Percentiles rank a stretch among this genome's conserved stretches.
These are phyloP conservation scores for Hippocampus mohnikei DNA, from an alignment of 2,113 vertebrate genomes.

Conservation along the genomic window DNA sequence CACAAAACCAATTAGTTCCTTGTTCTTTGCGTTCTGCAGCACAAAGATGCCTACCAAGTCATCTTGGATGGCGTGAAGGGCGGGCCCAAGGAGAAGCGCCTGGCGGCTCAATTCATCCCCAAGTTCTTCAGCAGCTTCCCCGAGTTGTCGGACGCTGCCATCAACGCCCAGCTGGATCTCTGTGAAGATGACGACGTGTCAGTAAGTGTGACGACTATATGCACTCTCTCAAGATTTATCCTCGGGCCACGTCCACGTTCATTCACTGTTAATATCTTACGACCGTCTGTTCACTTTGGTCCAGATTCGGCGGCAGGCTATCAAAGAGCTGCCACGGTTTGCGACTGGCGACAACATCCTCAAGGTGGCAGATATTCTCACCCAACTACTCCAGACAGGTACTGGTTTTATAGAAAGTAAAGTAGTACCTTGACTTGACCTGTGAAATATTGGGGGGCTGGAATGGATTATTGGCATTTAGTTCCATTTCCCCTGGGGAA, in stretches of 20 bases:
- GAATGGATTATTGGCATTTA: too few species aligned
- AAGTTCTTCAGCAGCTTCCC: slow-evolving; percentile 98
- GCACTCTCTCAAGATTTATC: background rate
- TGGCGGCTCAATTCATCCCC: slow-evolving; percentile 97
- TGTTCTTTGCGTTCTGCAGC: slow-evolving; percentile 65
- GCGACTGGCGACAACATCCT: slow-evolving; percentile 93
- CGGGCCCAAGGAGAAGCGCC: slow-evolving; percentile 93
- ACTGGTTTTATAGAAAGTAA: background rate
- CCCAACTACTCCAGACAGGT: slow-evolving; percentile 96
- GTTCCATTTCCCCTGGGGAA: too few species aligned
- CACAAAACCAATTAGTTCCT: background rate
- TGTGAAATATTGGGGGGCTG: background rate
- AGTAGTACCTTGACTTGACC: background rate
- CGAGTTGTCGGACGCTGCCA: slow-evolving; percentile 90
- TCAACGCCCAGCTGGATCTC: slow-evolving; percentile 95
- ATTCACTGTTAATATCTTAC: background rate
- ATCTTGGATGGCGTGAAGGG: slow-evolving; percentile 95
- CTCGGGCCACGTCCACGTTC: background rate
- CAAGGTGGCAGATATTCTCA: slow-evolving; percentile 92
- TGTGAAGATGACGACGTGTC: slow-evolving; percentile 99
- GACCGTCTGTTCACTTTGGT: slow-evolving; percentile 11
- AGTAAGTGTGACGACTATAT: slow-evolving; percentile 70
- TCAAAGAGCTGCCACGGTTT: slow-evolving; percentile 95
- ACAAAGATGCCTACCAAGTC: slow-evolving; percentile 94
- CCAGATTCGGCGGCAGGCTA: slow-evolving; percentile 93